Evolutionary conservation across 2,888 invertebrate genomes (phyloP).

Genomic region (Pimpla rufipes): DNA sequence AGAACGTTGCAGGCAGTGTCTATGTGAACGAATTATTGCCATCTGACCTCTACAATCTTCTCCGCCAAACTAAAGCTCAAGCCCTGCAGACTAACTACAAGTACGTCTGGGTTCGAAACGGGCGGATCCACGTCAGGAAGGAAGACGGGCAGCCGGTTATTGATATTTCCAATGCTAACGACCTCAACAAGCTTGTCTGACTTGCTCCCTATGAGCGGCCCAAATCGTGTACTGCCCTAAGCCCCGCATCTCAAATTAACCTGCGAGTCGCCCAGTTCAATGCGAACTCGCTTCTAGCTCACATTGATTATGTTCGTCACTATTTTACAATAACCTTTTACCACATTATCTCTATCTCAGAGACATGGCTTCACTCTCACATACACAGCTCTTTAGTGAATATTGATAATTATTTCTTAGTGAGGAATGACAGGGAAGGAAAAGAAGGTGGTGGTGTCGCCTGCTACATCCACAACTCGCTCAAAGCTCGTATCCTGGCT

Average conservation of each 20-base stretch:
- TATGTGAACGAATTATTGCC: not conserved
- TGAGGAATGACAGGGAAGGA: no score
- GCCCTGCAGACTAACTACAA: not conserved
- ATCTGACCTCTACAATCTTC: not conserved
- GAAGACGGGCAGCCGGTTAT: conserved; percentile 7
- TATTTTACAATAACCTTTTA: conserved; percentile 74
- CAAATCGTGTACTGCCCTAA: no score
- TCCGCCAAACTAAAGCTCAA: not conserved
- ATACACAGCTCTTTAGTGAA: no score
- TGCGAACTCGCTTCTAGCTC: no score
- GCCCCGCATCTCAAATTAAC: no score
- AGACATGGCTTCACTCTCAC: no score
- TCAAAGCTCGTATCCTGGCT: no score
- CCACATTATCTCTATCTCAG: conserved; percentile 72
- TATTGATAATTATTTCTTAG: no score
- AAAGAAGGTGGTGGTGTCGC: no score
- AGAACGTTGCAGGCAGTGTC: not conserved
- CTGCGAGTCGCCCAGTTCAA: no score
- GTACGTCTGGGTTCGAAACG: conserved; percentile 3
- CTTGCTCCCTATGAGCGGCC: not conserved
- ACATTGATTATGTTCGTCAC: no score
- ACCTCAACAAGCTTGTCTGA: not conserved
- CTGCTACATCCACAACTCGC: no score
- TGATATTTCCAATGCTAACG: not conserved
- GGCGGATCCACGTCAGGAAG: not conserved